phyloP scores from a whole-genome alignment of 2,797 vertebrate species.

The Pempheris klunzingeri region DNA sequence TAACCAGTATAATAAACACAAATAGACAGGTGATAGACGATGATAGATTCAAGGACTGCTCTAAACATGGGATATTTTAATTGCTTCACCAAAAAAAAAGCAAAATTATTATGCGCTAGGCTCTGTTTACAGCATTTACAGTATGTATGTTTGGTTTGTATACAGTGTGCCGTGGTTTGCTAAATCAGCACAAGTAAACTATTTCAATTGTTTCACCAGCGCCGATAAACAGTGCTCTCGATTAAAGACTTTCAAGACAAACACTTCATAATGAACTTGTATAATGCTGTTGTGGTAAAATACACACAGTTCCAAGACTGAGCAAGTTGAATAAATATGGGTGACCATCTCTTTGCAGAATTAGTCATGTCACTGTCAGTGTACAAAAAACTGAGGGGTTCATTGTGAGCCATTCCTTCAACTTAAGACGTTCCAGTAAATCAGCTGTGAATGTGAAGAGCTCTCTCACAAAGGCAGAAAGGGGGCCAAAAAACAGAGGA shows the following conservation, averaged over 20 bases:
- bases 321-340: conserved; percentile 6
- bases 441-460: conserved; percentile 31
- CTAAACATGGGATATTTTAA: too few relatives aligned
- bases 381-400: conserved; percentile 24
- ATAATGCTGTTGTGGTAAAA: neutral
- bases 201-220: neutral
- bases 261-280: neutral
- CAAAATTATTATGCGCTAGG: too few relatives aligned
- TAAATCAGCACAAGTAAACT: neutral
- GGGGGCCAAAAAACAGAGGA: conserved; percentile 23
- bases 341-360: conserved; percentile 30
- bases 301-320: neutral
- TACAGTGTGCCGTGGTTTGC: neutral
- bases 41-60: too few relatives aligned
- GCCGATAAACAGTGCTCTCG: conserved; percentile 1
- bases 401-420: conserved; percentile 28
- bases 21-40: too few relatives aligned
- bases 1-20: too few relatives aligned
- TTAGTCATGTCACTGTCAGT: conserved; percentile 24
- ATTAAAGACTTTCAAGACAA: conserved; percentile 2
- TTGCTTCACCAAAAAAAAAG: too few relatives aligned
- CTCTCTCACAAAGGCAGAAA: conserved; percentile 34
- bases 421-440: conserved; percentile 29
- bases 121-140: too few relatives aligned
- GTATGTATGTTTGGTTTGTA: neutral